A percentile compares a stretch with the other conserved stretches of the same genome.
Evolutionary conservation across 2,888 invertebrate genomes (phyloP).

Genomic region (Hemaris fuciformis): DNA sequence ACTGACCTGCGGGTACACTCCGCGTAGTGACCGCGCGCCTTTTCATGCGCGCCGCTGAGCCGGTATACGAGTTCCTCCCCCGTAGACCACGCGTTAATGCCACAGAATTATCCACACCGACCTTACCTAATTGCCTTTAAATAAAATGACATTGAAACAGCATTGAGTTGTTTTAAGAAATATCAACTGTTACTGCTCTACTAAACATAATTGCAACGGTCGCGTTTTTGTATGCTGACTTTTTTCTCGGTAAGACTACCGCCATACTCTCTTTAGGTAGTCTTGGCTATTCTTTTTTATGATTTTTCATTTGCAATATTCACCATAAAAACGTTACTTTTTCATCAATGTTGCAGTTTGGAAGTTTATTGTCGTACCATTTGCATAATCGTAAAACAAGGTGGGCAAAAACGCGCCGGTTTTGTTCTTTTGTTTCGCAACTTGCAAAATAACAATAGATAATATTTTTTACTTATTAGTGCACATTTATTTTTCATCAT

Average conservation of each 20-base stretch:
- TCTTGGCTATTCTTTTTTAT: conserved; percentile 57
- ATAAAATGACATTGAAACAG: conserved; percentile 1
- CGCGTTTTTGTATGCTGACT: conserved; percentile 37
- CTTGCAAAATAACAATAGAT: conserved; percentile 68
- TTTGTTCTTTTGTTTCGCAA: conserved; percentile 68
- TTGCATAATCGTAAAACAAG: conserved; percentile 77
- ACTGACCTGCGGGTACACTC: conserved; percentile 76
- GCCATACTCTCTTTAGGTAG: conserved; percentile 63
- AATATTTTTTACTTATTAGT: conserved; percentile 69
- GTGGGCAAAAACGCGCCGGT: conserved; percentile 66
- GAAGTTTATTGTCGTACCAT: conserved; percentile 70
- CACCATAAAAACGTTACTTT: conserved; percentile 62
- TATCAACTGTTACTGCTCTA: conserved; percentile 33
- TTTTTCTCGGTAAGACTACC: conserved; percentile 61
- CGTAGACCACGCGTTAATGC: conserved; percentile 67
- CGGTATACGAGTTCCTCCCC: conserved; percentile 91
- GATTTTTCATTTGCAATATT: conserved; percentile 60
- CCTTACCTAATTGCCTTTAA: conserved; percentile 8
- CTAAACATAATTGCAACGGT: conserved; percentile 42
- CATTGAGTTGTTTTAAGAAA: conserved; percentile 14
- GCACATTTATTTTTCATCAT: conserved; percentile 48
- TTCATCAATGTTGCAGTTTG: conserved; percentile 70
- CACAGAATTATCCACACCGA: neutral
- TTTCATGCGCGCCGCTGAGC: conserved; percentile 64
- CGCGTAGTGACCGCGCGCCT: conserved; percentile 66